Base-by-base conservation (phyloP, 1,140 invertebrate species). In the Anoplolepis gracilipes region DNA sequence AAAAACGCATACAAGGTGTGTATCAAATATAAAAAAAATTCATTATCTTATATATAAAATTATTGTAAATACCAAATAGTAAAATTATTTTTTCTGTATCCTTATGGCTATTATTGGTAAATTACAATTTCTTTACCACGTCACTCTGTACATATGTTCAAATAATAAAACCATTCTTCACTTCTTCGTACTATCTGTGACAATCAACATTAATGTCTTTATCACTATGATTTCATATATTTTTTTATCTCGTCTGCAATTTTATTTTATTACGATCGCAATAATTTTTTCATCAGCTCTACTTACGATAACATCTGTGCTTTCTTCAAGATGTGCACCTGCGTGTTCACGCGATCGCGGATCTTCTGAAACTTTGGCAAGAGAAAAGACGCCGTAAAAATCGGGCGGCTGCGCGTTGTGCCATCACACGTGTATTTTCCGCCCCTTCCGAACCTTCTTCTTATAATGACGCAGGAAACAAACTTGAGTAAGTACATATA, bases 361-460 rank as follows among this genome's bases (percentile, higher is more conserved):
- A 25, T 69, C 61, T 53, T 79, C 62, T 79, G 62, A 53, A 69
- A 79, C 76, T 79, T 67, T 36, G n/a, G 2, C 4, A 13, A 49
- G 42, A 69, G n/a, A 19, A 69, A 69, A 22, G 33, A 53, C n/a
- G 3, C 3, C 28, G 13, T 69, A 39, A 49, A 49, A 69, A 79
- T 79, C 62, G 10, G 30, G 30, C 76, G 62, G 22, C 76, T 79
- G 76, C 76, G 76, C 76, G n/a, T 53, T 78, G 28, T n/a, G 3
- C 25, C 16, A 16, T 65, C 1, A n/a, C 76, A 65, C 30, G 39
- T 10, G n/a, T 49, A 53, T 79, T 67, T 79, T 79, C 76, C 76
- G 30, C 76, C 19, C 62, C 64, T 16, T 49, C 62, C 75, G 75
- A 11, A 65, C n/a, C 76, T 36, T 79, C 10, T 16, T 55, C 42